Conservation (phyloP, 2,888 invertebrate species). For the Stegana nigrithorax region DNA sequence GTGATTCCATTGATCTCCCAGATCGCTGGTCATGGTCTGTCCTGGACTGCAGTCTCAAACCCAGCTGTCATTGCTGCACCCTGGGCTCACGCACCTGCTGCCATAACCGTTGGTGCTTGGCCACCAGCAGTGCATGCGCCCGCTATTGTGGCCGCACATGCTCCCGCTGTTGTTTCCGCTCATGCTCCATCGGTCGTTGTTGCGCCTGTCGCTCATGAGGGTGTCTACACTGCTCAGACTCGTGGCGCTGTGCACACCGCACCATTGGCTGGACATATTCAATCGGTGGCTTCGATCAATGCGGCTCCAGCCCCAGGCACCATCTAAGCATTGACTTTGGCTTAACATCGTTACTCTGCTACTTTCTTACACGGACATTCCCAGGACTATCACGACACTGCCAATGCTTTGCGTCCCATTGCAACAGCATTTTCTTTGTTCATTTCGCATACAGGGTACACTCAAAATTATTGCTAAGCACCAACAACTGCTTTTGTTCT, state of each 20-base stretch:
- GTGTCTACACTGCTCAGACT: constrained; percentile 61
- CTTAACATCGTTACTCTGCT: too few relatives aligned
- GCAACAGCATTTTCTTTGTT: constrained; percentile 3
- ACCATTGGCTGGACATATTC: constrained; percentile 57
- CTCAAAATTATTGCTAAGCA: constrained; percentile 11
- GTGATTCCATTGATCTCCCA: constrained; percentile 54
- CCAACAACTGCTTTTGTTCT: neutral
- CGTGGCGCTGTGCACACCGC: constrained; percentile 62
- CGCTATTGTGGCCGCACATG: constrained; percentile 35
- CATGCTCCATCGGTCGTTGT: constrained; percentile 46
- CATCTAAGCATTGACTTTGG: constrained; percentile 31
- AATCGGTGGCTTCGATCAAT: constrained; percentile 60
- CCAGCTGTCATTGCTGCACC: constrained; percentile 39
- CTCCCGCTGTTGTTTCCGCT: constrained; percentile 28
- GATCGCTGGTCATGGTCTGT: constrained; percentile 53
- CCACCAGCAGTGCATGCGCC: constrained; percentile 32
- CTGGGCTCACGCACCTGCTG: constrained; percentile 40
- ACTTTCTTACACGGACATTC: neutral
- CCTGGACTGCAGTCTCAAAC: constrained; percentile 56
- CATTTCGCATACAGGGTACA: constrained; percentile 10
- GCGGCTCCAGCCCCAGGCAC: constrained; percentile 63
- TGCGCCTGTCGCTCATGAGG: constrained; percentile 52
- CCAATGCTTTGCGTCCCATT: neutral
- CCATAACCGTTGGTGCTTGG: constrained; percentile 41
- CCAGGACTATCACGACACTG: constrained; percentile 1